Conservation (phyloP, 35 echinoderm and acorn worm genomes). For the Diadema setosum region DNA sequence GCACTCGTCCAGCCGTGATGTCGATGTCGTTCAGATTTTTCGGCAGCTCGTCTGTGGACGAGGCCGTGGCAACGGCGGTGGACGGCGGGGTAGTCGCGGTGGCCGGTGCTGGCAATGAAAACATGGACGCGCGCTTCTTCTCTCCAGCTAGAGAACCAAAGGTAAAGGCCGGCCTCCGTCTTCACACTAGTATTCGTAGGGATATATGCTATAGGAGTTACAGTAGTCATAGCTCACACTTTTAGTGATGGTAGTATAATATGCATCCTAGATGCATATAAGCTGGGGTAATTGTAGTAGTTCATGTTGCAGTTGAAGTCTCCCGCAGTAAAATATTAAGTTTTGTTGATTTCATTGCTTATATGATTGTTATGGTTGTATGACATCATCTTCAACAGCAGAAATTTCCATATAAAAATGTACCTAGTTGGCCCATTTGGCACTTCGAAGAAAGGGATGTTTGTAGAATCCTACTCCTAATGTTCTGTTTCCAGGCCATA, state of each 20-base stretch:
- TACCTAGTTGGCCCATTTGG: background rate
- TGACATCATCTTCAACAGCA: too few species aligned
- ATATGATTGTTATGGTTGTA: background rate
- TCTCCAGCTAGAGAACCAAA: slow-evolving; percentile 29
- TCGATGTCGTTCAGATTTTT: slow-evolving; percentile 8
- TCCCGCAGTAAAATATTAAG: background rate
- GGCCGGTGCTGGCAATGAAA: slow-evolving; percentile 46
- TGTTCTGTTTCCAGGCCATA: slow-evolving; percentile 22
- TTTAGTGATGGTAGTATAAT: background rate
- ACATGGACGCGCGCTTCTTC: slow-evolving; percentile 13
- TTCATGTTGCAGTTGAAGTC: background rate
- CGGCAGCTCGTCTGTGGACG: background rate
- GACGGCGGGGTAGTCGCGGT: slow-evolving; percentile 2
- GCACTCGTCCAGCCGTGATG: background rate
- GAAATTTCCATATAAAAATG: background rate
- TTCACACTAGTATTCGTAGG: background rate
- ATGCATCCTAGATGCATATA: background rate
- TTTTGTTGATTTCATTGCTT: background rate
- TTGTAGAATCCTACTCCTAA: background rate
- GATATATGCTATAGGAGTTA: background rate
- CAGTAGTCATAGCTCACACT: too few species aligned
- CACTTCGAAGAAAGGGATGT: background rate
- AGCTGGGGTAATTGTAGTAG: background rate
- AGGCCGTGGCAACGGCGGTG: background rate
- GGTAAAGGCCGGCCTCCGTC: background rate